Evolutionary conservation across 2,797 vertebrate species (phyloP), one percentile per base, ranked within the genome.

Genomic region (Coendou prehensilis): DNA sequence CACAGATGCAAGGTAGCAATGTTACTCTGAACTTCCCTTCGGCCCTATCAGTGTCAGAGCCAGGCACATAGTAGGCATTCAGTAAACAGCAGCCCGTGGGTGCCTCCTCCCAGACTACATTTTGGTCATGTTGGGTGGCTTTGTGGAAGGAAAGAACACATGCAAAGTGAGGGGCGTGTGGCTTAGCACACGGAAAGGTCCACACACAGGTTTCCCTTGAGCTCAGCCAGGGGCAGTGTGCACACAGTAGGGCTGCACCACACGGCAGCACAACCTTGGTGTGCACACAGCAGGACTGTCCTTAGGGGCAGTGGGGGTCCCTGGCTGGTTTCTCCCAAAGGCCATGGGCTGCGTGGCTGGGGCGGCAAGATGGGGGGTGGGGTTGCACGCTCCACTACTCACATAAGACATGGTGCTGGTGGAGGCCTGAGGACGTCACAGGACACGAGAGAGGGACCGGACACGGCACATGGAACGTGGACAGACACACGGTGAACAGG

Each of bases 361-460:
- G 33, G 30, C 2, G 6, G 30, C 13, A 45, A 73, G 78, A 64
- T 6, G 13, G 0, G 2, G 57, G 83, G 1, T 57, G 86, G 50
- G 26, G 45, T 10, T 18, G 30, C 89, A 13, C 17, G 28, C 89
- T 52, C 69, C 88, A 79, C 91, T 97, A 97, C 97, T 97, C 87
- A 97, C 97, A 90, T 99, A 99, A 98, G 99, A 99, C 99, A 99
- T 98, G 99, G 97, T 37, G 97, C 97, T 90, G 97, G 96, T 0
- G 88, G 97, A 98, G 88, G 93, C 90, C 98, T 98, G 98, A 97
- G 97, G 95, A 96, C 54, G 93, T 95, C 97, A 97, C 96, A 0
- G 97, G 94, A 97, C 96, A 97, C 80, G 86, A 92, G 93, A 97
- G 97, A 97, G 1, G 52, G 95, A 95, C 71, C 96, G 97, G 97